Conservation (phyloP, 2,797 vertebrate species). For the Peromyscus aztecus region DNA sequence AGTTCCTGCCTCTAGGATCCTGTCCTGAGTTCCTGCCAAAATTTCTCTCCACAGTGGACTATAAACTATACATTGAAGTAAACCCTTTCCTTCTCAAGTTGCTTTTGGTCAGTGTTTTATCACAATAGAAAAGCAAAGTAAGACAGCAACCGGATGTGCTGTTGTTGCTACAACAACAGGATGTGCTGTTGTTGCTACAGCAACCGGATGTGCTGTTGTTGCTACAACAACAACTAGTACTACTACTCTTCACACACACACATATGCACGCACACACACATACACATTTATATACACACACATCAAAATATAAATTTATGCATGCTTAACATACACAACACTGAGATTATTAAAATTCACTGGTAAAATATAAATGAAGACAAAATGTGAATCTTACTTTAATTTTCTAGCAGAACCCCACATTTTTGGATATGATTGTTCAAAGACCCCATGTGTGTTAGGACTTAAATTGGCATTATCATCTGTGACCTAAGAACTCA, state of each 20-base stretch:
- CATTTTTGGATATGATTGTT: not conserved
- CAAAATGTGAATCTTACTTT: not conserved
- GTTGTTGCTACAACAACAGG: not conserved
- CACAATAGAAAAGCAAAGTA: not conserved
- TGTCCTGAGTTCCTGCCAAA: not conserved
- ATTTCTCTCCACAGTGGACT: not conserved
- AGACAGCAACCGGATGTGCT: not conserved
- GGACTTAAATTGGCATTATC: not conserved
- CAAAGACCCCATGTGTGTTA: not conserved
- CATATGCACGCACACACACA: not conserved
- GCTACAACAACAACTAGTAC: too few species aligned
- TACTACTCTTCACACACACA: not conserved
- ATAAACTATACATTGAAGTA: not conserved
- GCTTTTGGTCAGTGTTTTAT: not conserved
- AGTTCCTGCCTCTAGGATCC: not conserved
- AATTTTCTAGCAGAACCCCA: not conserved
- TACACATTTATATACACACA: too few species aligned
- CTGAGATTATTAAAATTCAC: conserved; percentile 7
- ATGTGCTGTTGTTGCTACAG: too few species aligned
- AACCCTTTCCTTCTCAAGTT: not conserved
- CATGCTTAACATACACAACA: not conserved
- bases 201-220: too few species aligned
- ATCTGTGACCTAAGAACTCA: not conserved
- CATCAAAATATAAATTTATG: not conserved
- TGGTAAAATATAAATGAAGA: conserved; percentile 33